Evolutionary conservation across 2,113 vertebrate genomes (phyloP), one percentile per base, ranked within the genome.

Genomic region (Colistium nudipinnis): DNA sequence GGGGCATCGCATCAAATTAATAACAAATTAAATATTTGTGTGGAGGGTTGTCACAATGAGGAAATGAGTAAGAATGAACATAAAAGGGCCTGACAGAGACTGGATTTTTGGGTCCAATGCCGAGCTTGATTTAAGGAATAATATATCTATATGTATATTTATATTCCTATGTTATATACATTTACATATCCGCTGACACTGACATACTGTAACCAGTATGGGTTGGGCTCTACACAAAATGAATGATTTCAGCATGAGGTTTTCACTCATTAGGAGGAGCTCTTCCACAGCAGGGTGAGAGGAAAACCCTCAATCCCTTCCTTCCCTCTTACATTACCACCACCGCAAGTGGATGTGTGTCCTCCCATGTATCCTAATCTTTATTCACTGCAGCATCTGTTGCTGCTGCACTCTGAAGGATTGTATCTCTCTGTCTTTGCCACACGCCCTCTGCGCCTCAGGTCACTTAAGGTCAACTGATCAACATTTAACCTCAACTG

Each of bases 301-400:
- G 77, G 80, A 80, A 83, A 90, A 76, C 68, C 81, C 82, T 83
- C 76, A 43, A 60, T 38, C 14, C 0, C 55, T 24, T 30, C 31
- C 7, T 45, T 52, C 20, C 45, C 49, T 14, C 3, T 70, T 72
- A 72, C 51, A 69, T 79, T 62, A 65, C 61, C n/a, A n/a, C 81
- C 68, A 43, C 64, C 43, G 48, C 76, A 75, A 74, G 70, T 59
- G 81, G 71, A 69, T 62, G 70, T 47, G 70, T 80, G 69, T 80
- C 81, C 84, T 87, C 83, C 62, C 53, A 45, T 76, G 65, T 80
- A 76, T 68, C 63, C 85, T 91, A 83, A 89, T 89, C 70, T 72
- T 80, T 80, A 88, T 87, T 85, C 85, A 74, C 66, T 5, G 60
- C 79, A 48, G 82, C 74, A 62, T 41, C 43, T 41, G 57, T 73